phyloP scores from a whole-genome alignment of 2,797 vertebrate species.

The Manis javanica region DNA sequence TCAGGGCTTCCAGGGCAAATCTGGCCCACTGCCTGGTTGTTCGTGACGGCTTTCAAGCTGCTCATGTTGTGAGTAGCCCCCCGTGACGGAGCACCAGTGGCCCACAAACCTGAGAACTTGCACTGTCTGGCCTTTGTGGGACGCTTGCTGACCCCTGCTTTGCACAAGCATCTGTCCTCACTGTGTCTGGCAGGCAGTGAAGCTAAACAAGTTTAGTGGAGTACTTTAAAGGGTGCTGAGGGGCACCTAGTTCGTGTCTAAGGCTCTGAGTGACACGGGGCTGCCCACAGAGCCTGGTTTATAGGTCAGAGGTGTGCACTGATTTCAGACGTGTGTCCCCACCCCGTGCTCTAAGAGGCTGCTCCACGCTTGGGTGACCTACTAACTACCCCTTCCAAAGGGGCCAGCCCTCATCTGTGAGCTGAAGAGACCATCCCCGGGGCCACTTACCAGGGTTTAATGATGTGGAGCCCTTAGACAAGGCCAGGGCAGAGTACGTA shows the following conservation, averaged over 20 bases:
- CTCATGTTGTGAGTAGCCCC: neutral
- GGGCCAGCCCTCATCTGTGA: neutral
- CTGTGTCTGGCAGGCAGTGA: too few species aligned
- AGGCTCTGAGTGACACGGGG: rapidly evolving
- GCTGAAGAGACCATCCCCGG: neutral
- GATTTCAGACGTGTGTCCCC: neutral
- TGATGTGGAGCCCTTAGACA: neutral
- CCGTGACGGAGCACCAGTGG: neutral
- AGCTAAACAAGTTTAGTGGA: too few species aligned
- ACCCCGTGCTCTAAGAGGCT: rapidly evolving
- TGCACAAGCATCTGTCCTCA: neutral
- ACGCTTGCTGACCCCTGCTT: neutral
- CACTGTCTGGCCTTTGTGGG: neutral
- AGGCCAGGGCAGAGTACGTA: rapidly evolving
- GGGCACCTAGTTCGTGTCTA: rapidly evolving
- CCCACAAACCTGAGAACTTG: neutral
- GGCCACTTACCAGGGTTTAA: neutral
- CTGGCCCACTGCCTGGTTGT: rapidly evolving
- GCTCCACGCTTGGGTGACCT: rapidly evolving
- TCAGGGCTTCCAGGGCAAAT: rapidly evolving
- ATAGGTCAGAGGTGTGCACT: too few species aligned
- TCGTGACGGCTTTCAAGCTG: neutral
- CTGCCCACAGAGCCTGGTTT: neutral
- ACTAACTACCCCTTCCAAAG: neutral
- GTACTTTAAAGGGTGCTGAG: too few species aligned